phyloP scores from a whole-genome alignment of 1,140 invertebrate genomes.

The Cepaea nemoralis region DNA sequence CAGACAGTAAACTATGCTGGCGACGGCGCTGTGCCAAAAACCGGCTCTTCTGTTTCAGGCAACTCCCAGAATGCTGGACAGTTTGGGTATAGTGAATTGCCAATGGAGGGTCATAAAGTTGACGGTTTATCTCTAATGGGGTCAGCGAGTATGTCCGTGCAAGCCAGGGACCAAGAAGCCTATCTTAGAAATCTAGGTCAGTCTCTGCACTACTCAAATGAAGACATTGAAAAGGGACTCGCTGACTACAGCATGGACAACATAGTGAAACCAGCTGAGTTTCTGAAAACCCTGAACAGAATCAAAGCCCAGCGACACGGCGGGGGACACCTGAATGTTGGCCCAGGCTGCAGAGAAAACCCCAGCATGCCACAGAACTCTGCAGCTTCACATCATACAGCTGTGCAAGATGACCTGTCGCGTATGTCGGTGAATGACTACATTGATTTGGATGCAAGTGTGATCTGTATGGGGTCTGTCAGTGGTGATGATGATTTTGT shows the following conservation, averaged over 20 bases:
- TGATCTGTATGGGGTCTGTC: not conserved
- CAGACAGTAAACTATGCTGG: not conserved
- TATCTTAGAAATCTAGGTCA: slow-evolving; percentile 51
- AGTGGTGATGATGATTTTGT: not conserved
- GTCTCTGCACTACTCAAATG: slow-evolving; percentile 49
- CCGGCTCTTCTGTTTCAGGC: not conserved
- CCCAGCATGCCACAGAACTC: slow-evolving; percentile 1
- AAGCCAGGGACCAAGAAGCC: slow-evolving; percentile 3
- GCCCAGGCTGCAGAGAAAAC: not conserved
- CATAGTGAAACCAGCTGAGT: slow-evolving; percentile 57
- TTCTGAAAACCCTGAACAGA: slow-evolving; percentile 47
- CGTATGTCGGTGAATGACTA: slow-evolving; percentile 32
- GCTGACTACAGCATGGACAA: slow-evolving; percentile 45
- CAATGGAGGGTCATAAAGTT: not conserved
- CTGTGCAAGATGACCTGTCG: not conserved
- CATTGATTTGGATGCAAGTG: slow-evolving; percentile 1
- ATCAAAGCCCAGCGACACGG: slow-evolving; percentile 35
- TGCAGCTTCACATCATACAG: not conserved
- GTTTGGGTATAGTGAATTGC: not conserved
- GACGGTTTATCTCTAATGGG: not conserved
- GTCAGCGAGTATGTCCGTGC: not conserved
- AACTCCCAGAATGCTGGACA: not conserved
- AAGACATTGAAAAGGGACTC: slow-evolving; percentile 53
- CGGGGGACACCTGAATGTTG: slow-evolving; percentile 7
- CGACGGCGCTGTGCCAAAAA: not conserved